phyloP scores from a whole-genome alignment of 1,140 invertebrate genomes.

The Teleogryllus occipitalis region DNA sequence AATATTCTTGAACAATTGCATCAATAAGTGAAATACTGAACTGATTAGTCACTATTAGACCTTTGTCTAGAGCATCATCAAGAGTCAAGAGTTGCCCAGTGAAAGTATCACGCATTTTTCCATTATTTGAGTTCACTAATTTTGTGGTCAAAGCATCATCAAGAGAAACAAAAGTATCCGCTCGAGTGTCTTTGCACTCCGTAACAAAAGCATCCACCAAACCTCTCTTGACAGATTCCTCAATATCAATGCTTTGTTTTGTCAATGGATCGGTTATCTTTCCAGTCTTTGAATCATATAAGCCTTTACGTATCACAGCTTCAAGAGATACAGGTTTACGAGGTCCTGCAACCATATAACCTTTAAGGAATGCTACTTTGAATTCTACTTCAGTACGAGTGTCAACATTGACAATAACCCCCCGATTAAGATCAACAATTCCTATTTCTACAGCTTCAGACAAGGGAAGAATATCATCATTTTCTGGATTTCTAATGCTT shows the following conservation, averaged over 20 bases:
- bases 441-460: conserved; percentile 66
- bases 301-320: conserved; percentile 58
- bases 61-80: conserved; percentile 57
- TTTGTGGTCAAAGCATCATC: conserved; percentile 56
- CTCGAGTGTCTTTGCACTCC: conserved; percentile 67
- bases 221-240: conserved; percentile 66
- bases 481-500: conserved; percentile 56
- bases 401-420: conserved; percentile 58
- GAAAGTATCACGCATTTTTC: conserved; percentile 58
- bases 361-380: conserved; percentile 58
- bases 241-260: conserved; percentile 57
- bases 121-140: conserved; percentile 58
- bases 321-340: conserved; percentile 67
- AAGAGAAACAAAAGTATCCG: conserved; percentile 56
- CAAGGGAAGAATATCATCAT: conserved; percentile 60
- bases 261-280: conserved; percentile 63
- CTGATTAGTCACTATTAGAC: conserved; percentile 60
- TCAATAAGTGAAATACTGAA: conserved; percentile 62
- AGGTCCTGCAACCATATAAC: conserved; percentile 54
- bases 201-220: conserved; percentile 75
- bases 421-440: conserved; percentile 64
- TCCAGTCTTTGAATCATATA: conserved; percentile 61
- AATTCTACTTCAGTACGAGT: conserved; percentile 58
- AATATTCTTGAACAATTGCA: conserved; percentile 70
- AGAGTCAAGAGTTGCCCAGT: conserved; percentile 55